These are phyloP conservation scores for Drosophila hamatofila DNA, from an alignment of 2,888 invertebrate species.

Conservation along the genomic window DNA sequence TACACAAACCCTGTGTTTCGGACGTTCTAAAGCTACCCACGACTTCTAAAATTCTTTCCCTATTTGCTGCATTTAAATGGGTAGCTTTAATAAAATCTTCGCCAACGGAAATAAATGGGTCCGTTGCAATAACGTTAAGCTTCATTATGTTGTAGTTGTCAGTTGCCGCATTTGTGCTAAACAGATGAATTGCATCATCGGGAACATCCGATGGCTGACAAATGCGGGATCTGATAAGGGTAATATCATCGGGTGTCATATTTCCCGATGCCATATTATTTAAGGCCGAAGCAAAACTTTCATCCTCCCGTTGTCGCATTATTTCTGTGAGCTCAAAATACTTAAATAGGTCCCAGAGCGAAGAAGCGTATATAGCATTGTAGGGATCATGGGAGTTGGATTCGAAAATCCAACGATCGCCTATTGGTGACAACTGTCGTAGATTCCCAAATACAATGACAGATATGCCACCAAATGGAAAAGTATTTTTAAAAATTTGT, in stretches of 20 bases:
- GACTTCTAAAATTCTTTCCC: not conserved
- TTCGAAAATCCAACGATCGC: not conserved
- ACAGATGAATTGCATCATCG: not conserved
- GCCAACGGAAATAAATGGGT: not conserved
- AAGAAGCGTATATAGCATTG: not conserved
- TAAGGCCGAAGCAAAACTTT: not conserved
- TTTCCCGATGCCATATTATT: not conserved
- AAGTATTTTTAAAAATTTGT: not conserved
- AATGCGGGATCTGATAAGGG: not conserved
- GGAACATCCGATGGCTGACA: not conserved
- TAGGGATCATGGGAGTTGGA: too few species aligned
- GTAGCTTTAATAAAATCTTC: not conserved
- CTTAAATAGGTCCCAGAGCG: not conserved
- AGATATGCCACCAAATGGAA: not conserved
- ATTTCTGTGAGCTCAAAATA: slow-evolving; percentile 2
- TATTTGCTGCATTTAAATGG: not conserved
- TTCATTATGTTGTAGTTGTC: not conserved
- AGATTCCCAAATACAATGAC: not conserved
- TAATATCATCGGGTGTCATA: not conserved
- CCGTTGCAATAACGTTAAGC: not conserved
- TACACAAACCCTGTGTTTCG: not conserved
- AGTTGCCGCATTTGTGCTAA: not conserved
- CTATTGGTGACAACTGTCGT: not conserved
- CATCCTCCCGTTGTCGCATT: not conserved
- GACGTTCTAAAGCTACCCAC: too few species aligned